phyloP scores from a whole-genome alignment of 1,140 invertebrate species.

The Matsumurasca onukii region DNA sequence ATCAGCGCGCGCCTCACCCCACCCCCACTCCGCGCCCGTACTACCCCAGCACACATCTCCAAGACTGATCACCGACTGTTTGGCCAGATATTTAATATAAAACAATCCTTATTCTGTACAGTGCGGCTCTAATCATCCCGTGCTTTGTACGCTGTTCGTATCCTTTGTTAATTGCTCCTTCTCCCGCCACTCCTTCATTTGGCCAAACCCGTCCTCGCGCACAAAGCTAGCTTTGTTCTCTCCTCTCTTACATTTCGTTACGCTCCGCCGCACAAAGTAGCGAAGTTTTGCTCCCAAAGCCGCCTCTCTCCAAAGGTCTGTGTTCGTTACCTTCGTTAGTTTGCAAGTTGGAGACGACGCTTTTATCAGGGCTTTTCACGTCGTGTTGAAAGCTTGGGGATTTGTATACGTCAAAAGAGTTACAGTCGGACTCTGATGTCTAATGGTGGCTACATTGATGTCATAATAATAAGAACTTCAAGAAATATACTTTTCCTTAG shows the following conservation, averaged over 20 bases:
- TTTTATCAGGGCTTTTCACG: no score
- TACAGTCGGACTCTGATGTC: no score
- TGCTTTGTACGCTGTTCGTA: constrained; percentile 10
- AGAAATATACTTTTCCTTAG: no score
- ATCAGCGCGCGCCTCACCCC: constrained; percentile 26
- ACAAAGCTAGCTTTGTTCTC: constrained; percentile 12
- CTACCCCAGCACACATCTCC: constrained; percentile 12
- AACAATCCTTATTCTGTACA: constrained; percentile 18
- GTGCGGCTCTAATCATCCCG: constrained; percentile 16
- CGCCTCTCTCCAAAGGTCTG: constrained; percentile 10
- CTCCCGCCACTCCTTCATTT: constrained; percentile 14
- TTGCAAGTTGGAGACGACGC: neutral
- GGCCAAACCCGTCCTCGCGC: neutral
- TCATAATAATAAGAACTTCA: no score
- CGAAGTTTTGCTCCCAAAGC: constrained; percentile 5
- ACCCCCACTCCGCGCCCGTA: constrained; percentile 6
- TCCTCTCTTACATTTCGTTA: neutral
- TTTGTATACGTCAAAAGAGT: no score
- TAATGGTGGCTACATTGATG: no score
- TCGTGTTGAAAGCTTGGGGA: no score
- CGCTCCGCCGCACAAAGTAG: constrained; percentile 3
- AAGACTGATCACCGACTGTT: constrained; percentile 23
- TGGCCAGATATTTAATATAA: constrained; percentile 24
- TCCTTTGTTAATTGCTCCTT: constrained; percentile 12
- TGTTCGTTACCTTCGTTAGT: constrained; percentile 10